Percentiles rank a stretch among this genome's conserved stretches.
These are phyloP conservation scores for Synchiropus splendidus DNA, from an alignment of 2,113 vertebrate genomes.

Conservation along the genomic window DNA sequence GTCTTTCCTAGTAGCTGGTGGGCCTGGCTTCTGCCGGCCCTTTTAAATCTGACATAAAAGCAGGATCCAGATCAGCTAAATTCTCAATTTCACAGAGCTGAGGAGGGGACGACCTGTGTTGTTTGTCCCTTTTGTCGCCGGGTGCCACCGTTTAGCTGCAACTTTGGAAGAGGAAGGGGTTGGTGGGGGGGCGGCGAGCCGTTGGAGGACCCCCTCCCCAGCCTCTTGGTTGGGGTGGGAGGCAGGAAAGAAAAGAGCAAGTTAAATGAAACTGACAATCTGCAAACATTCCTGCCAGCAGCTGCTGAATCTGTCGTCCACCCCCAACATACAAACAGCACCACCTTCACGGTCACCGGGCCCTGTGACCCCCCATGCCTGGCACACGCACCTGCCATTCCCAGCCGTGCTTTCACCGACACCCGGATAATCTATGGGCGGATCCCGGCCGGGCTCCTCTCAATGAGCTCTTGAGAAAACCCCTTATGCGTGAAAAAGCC, in stretches of 20 bases:
- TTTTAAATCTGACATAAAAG: too few species aligned
- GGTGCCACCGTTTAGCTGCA: slow-evolving; percentile 65
- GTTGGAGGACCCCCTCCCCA: too few species aligned
- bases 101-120: slow-evolving; percentile 27
- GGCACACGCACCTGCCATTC: slow-evolving; percentile 72
- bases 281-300: slow-evolving; percentile 67
- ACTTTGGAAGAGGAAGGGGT: slow-evolving; percentile 28
- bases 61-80: slow-evolving; percentile 49
- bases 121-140: slow-evolving; percentile 11
- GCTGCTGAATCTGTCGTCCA: slow-evolving; percentile 56
- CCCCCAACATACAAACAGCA: slow-evolving; percentile 29
- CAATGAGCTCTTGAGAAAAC: slow-evolving; percentile 76
- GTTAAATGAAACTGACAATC: slow-evolving; percentile 69
- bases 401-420: slow-evolving; percentile 76
- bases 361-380: slow-evolving; percentile 49
- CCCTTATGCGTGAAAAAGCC: slow-evolving; percentile 76
- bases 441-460: slow-evolving; percentile 65
- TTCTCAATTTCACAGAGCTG: slow-evolving; percentile 60
- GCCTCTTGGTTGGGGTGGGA: slow-evolving; percentile 17
- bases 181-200: slow-evolving; percentile 24
- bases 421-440: slow-evolving; percentile 83
- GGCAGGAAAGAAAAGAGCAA: slow-evolving; percentile 55
- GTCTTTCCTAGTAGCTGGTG: too few species aligned
- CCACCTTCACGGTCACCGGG: slow-evolving; percentile 37
- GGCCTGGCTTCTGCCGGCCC: too few species aligned